A percentile compares a stretch with the other conserved stretches of the same genome.
phyloP scores from a whole-genome alignment of 2,113 vertebrate species.

The Athene noctua region DNA sequence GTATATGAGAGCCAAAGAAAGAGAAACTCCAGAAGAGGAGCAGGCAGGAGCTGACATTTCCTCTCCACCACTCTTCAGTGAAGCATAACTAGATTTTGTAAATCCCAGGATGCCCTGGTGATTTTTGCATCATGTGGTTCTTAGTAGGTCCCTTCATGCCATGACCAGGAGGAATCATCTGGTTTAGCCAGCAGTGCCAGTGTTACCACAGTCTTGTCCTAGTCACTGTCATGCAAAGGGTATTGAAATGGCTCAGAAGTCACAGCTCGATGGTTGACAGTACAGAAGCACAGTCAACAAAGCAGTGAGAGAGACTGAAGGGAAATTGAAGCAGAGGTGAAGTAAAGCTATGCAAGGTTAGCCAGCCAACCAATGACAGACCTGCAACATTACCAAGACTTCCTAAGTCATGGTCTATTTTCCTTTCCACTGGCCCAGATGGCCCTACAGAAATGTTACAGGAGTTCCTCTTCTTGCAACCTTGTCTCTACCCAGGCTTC shows the following conservation, averaged over 20 bases:
- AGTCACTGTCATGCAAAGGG: neutral
- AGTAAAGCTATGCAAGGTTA: neutral
- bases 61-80: neutral
- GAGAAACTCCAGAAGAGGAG: neutral
- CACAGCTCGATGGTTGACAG: neutral
- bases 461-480: neutral
- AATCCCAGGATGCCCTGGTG: neutral
- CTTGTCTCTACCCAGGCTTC: neutral
- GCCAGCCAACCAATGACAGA: neutral
- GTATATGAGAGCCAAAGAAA: neutral
- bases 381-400: neutral
- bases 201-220: neutral
- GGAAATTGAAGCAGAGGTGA: neutral
- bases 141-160: neutral
- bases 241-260: neutral
- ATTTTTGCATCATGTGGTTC: neutral
- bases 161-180: neutral
- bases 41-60: neutral
- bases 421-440: neutral
- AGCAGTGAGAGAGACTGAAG: neutral
- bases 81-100: neutral
- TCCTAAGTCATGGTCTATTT: neutral
- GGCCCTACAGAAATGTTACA: neutral
- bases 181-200: neutral
- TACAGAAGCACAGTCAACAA: neutral